These are phyloP conservation scores for Aproaerema taeniolella DNA, from an alignment of 2,888 invertebrate genomes.

Conservation along the genomic window DNA sequence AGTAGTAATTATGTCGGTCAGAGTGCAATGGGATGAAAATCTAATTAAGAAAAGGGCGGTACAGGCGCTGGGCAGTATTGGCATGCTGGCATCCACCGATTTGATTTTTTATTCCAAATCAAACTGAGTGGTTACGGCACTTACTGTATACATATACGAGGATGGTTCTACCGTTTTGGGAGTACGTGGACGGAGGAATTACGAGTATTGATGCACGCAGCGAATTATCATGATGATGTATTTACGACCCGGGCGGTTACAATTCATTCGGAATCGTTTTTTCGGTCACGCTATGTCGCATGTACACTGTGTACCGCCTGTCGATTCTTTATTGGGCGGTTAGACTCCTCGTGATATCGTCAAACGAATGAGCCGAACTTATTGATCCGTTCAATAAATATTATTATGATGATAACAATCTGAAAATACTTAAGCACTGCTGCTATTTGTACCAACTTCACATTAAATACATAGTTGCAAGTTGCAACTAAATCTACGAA, in stretches of 20 bases:
- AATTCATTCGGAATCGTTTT: conserved; percentile 66
- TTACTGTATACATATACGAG: conserved; percentile 3
- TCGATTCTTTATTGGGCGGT: conserved; percentile 65
- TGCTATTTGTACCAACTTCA: neutral
- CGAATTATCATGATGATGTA: conserved; percentile 66
- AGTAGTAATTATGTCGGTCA: conserved; percentile 75
- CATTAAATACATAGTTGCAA: neutral
- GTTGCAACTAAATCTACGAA: neutral
- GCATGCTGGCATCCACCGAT: conserved; percentile 55
- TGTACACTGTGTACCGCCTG: conserved; percentile 56
- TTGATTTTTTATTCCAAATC: no score
- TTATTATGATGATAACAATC: conserved; percentile 49
- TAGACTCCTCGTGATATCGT: conserved; percentile 50
- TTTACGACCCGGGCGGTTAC: conserved; percentile 57
- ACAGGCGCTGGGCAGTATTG: conserved; percentile 43
- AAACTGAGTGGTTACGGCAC: conserved; percentile 22
- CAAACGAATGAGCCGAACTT: conserved; percentile 45
- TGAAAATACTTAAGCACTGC: conserved; percentile 31
- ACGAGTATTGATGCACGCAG: conserved; percentile 46
- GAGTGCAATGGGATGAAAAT: conserved; percentile 73
- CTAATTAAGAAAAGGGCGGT: conserved; percentile 73
- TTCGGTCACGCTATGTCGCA: conserved; percentile 76
- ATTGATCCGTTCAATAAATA: conserved; percentile 33
- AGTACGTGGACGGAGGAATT: conserved; percentile 25
- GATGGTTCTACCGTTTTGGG: conserved; percentile 34